Evolutionary conservation across 2,888 invertebrate species (phyloP).

Genomic region (Pammene fasciana): DNA sequence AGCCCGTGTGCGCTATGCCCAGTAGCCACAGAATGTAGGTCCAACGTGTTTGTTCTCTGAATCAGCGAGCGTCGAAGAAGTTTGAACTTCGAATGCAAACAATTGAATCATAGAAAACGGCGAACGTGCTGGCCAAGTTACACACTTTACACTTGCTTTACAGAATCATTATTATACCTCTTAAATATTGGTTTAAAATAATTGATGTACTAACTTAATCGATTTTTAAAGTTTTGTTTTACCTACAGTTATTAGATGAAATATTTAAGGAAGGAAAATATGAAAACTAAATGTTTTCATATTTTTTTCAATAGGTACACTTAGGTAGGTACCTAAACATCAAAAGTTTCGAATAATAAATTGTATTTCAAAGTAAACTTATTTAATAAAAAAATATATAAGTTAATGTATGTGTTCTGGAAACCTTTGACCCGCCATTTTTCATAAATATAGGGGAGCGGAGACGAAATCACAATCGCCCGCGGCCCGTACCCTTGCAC

Average conservation of each 20-base stretch:
- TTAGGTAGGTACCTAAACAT: too few species aligned
- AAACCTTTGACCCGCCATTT: conserved; percentile 27
- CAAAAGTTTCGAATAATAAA: too few species aligned
- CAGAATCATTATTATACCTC: not conserved
- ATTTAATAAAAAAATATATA: too few species aligned
- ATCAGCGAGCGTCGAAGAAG: conserved; percentile 22
- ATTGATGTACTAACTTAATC: too few species aligned
- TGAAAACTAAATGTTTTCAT: too few species aligned
- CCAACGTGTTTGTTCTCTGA: conserved; percentile 32
- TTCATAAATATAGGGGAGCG: conserved; percentile 69
- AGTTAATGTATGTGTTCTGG: not conserved
- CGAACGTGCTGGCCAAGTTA: conserved; percentile 50
- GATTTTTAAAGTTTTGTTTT: too few species aligned
- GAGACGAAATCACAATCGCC: conserved; percentile 67
- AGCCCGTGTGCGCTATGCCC: conserved; percentile 6
- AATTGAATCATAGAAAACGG: conserved; percentile 61
- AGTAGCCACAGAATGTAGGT: conserved; percentile 26
- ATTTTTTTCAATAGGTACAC: too few species aligned
- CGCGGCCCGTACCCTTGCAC: conserved; percentile 60
- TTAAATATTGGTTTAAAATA: not conserved
- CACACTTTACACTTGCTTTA: conserved; percentile 18
- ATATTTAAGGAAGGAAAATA: too few species aligned
- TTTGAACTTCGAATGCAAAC: conserved; percentile 5
- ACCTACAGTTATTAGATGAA: too few species aligned
- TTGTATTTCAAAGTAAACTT: too few species aligned